A percentile compares a stretch with the other conserved stretches of the same genome.
phyloP scores from a whole-genome alignment of 1,140 invertebrate species.

The Chrysopa pallens region DNA sequence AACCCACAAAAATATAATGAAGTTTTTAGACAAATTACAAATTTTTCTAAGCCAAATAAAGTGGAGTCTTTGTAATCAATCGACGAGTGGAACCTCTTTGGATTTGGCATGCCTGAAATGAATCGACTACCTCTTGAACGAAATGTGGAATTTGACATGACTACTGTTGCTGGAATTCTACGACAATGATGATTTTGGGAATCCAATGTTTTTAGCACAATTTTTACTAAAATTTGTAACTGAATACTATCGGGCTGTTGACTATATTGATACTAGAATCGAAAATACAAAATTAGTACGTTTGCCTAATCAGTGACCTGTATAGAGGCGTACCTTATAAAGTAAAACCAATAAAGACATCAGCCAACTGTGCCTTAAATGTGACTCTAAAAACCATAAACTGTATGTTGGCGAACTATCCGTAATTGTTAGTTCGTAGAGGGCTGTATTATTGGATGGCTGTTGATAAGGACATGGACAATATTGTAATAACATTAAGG shows the following conservation, averaged over 20 bases:
- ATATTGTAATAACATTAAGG: conserved; percentile 74
- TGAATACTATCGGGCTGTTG: conserved; percentile 61
- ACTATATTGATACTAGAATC: conserved; percentile 74
- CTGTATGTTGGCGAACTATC: conserved; percentile 45
- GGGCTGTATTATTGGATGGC: conserved; percentile 9
- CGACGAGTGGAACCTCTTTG: not conserved
- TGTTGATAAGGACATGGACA: conserved; percentile 54
- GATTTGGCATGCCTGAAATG: conserved; percentile 1
- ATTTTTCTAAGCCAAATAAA: not conserved
- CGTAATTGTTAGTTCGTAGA: conserved; percentile 25
- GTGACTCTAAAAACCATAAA: conserved; percentile 71
- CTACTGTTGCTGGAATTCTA: conserved; percentile 55
- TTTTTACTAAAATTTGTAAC: conserved; percentile 65
- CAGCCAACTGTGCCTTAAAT: conserved; percentile 78
- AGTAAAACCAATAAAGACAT: conserved; percentile 84
- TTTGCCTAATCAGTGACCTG: not conserved
- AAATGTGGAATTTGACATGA: conserved; percentile 43
- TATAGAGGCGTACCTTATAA: conserved; percentile 63
- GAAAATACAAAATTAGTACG: conserved; percentile 1
- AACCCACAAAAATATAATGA: too few relatives aligned
- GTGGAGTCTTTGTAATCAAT: not conserved
- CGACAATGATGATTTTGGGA: conserved; percentile 77
- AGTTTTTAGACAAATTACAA: conserved; percentile 2
- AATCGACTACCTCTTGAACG: conserved; percentile 51
- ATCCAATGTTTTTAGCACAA: conserved; percentile 87